Evolutionary conservation across 2,113 vertebrate species (phyloP).

Genomic region (Telmatochromis sp.): DNA sequence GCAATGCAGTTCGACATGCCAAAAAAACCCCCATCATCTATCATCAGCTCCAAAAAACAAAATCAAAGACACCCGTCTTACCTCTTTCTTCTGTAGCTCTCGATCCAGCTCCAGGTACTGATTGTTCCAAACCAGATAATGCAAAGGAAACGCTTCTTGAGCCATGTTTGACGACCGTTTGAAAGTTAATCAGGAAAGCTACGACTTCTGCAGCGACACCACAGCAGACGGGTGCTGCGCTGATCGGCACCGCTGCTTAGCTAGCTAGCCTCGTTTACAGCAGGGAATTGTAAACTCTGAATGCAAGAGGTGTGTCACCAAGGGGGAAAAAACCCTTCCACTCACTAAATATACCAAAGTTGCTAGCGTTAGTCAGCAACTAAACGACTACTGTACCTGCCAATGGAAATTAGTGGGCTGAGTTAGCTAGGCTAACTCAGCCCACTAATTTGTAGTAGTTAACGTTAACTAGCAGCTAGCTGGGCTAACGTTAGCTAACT

Average conservation of each 20-base stretch:
- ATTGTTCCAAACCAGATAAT: conserved; percentile 85
- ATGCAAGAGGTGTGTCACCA: not conserved
- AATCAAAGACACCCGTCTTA: not conserved
- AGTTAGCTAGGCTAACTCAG: conserved; percentile 58
- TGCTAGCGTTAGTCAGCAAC: not conserved
- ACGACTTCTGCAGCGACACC: conserved; percentile 8
- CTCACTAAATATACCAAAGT: not conserved
- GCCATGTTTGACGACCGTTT: conserved; percentile 55
- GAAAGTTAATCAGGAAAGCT: not conserved
- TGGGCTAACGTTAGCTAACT: conserved; percentile 45
- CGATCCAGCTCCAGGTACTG: conserved; percentile 83
- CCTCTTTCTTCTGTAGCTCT: conserved; percentile 77
- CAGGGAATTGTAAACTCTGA: not conserved
- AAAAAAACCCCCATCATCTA: accelerated
- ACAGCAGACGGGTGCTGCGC: not conserved
- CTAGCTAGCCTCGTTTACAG: conserved; percentile 4
- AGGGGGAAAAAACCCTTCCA: not conserved
- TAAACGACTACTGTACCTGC: not conserved
- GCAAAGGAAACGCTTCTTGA: conserved; percentile 80
- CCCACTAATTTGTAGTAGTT: conserved; percentile 48
- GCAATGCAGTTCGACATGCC: conserved; percentile 33
- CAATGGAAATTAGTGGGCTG: conserved; percentile 61
- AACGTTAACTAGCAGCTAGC: conserved; percentile 42
- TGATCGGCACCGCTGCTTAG: not conserved
- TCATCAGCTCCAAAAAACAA: not conserved